A percentile compares a stretch with the other conserved stretches of the same genome.
These are phyloP conservation scores for Pseudopipra pipra DNA, from an alignment of 2,113 vertebrate species.

Conservation along the genomic window DNA sequence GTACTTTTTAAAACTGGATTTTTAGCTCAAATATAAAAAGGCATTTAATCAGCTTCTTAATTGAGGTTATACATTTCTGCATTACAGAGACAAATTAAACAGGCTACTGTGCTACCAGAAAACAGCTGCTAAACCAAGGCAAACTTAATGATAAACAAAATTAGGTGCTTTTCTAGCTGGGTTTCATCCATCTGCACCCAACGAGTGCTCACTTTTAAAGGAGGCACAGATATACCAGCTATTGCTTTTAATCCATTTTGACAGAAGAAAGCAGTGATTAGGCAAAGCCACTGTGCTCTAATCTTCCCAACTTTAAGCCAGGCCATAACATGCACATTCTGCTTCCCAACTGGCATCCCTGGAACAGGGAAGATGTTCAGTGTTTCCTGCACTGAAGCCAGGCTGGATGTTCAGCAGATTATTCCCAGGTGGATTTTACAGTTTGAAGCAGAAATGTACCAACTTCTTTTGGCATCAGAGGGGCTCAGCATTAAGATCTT, in stretches of 20 bases:
- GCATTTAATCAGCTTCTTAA: constrained; percentile 61
- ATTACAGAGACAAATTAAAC: constrained; percentile 38
- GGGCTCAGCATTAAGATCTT: background rate
- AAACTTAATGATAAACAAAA: constrained; percentile 55
- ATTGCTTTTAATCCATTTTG: constrained; percentile 34
- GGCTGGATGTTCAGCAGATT: background rate
- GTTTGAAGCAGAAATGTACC: background rate
- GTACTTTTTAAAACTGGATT: background rate
- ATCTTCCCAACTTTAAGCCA: constrained; percentile 5
- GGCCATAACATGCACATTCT: background rate
- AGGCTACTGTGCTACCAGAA: constrained; percentile 9
- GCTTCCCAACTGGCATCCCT: background rate
- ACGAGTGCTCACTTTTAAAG: constrained; percentile 39
- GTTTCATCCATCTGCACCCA: constrained; percentile 62
- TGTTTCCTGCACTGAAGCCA: background rate
- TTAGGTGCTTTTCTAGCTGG: constrained; percentile 46
- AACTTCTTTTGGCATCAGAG: background rate
- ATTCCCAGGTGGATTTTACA: background rate
- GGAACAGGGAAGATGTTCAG: background rate
- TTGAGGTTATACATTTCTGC: constrained; percentile 25
- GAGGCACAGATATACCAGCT: background rate
- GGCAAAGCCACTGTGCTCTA: constrained; percentile 17
- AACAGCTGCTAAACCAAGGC: constrained; percentile 40
- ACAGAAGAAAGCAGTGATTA: constrained; percentile 17
- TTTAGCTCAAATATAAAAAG: background rate